A percentile compares a stretch with the other conserved stretches of the same genome.
These are phyloP conservation scores for Tenthredo amoena DNA, from an alignment of 2,888 invertebrate genomes.

Conservation along the genomic window DNA sequence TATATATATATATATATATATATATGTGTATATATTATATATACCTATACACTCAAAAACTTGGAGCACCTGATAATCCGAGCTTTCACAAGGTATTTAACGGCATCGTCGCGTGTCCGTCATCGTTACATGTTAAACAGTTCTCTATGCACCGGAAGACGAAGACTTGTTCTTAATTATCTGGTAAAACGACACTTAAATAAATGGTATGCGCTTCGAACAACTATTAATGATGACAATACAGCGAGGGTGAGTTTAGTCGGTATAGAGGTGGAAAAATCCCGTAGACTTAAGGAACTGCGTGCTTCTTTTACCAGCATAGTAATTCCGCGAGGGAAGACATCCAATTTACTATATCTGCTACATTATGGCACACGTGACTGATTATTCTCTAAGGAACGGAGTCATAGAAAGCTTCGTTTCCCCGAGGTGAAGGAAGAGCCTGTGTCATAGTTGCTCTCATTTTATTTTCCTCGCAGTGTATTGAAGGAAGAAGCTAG, in stretches of 20 bases:
- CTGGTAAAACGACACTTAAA: background rate
- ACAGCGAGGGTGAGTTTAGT: background rate
- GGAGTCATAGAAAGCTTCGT: background rate
- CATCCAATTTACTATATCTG: background rate
- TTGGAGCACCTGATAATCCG: slow-evolving; percentile 40
- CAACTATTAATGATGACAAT: background rate
- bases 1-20: too few species aligned
- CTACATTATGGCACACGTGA: background rate
- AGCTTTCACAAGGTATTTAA: slow-evolving; percentile 43
- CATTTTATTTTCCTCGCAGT: background rate
- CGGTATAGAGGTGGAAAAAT: background rate
- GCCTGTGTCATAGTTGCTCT: background rate
- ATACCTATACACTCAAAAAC: background rate
- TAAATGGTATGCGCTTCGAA: background rate
- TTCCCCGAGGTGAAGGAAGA: background rate
- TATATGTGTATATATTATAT: too few species aligned
- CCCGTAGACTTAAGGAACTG: background rate
- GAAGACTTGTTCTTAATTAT: background rate
- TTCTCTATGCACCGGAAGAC: background rate
- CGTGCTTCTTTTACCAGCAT: background rate
- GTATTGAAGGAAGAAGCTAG: background rate
- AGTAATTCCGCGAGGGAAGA: background rate
- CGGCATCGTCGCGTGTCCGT: slow-evolving; percentile 31
- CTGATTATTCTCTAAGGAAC: background rate
- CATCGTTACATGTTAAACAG: slow-evolving; percentile 27